Percentiles rank a stretch among this genome's conserved stretches.
These are phyloP conservation scores for Psix sp. DNA, from an alignment of 1,140 invertebrate genomes.

Conservation along the genomic window DNA sequence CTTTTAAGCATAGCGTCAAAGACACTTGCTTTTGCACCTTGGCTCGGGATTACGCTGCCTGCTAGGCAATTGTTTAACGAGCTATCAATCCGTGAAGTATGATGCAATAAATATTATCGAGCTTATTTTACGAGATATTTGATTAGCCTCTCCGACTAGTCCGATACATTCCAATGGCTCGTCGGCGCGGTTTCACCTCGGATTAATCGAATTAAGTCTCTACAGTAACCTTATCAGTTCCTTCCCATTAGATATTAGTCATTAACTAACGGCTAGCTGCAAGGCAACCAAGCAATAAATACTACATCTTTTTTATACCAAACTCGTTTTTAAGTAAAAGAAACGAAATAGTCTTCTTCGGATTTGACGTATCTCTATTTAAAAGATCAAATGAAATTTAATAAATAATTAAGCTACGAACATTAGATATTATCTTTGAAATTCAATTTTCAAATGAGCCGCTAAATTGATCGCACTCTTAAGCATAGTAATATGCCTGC, in stretches of 20 bases:
- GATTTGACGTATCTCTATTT: too few relatives aligned
- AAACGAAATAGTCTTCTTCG: too few relatives aligned
- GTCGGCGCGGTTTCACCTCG: constrained; percentile 17
- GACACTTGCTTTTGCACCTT: constrained; percentile 16
- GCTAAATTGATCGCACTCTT: too few relatives aligned
- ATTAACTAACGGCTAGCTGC: constrained; percentile 10
- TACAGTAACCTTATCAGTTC: constrained; percentile 60
- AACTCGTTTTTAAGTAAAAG: too few relatives aligned
- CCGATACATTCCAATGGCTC: constrained; percentile 14
- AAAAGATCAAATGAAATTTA: too few relatives aligned
- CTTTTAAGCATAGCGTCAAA: constrained; percentile 4
- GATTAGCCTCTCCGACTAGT: constrained; percentile 7
- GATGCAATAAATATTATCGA: constrained; percentile 26
- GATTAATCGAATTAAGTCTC: constrained; percentile 61
- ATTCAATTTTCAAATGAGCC: neutral
- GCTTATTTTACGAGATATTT: constrained; percentile 24
- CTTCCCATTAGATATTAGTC: constrained; percentile 57
- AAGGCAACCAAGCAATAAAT: constrained; percentile 27
- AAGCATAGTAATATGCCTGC: too few relatives aligned
- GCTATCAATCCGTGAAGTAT: constrained; percentile 22
- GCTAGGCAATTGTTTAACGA: constrained; percentile 1
- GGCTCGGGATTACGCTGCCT: constrained; percentile 3
- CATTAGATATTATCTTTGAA: neutral
- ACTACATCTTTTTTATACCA: too few relatives aligned
- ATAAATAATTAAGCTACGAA: neutral